Base-by-base conservation (phyloP, 2,888 invertebrate genomes). In the Mythimna lalbum region DNA sequence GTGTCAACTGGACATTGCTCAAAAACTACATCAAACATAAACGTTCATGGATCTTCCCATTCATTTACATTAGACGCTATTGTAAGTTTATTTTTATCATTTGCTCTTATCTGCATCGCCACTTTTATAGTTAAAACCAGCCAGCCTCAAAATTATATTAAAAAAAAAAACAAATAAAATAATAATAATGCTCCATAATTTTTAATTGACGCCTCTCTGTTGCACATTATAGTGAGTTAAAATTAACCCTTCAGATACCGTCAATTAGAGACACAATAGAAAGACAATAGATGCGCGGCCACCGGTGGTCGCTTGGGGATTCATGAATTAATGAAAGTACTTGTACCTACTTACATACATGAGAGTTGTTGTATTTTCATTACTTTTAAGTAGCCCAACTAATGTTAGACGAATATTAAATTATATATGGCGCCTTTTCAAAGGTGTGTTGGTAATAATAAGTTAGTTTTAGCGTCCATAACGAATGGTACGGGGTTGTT, bases 361-460 rank as follows among this genome's bases (percentile, higher is more conserved):
- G 19, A 59, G n/a, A 49, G 47, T 47, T 6, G 17, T 14, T 21
- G 57, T 67, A 68, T 60, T 77, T 77, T 81, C 81, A 77, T 77
- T 81, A 72, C 52, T 65, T 72, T 68, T 73, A 63, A 81, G 64
- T 68, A 77, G 64, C 67, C 63, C 19, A 63, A 56, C 67, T 63
- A 77, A 68, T 56, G 67, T 77, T 27, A 39, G 53, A 72, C 49
- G 59, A 73, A 73, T 77, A 81, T 68, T 81, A 81, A 81, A 81
- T 72, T 65, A 64, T 79, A 72, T 68, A 81, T 72, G 67, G 64
- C 57, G 55, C 49, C 78, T 73, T 65, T 60, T 56, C 78, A 81
- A 81, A 78, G 73, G 62, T 78, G 27, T 56, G 55, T 65, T 47
- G 55, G 78, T 50, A 65, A 65, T 73, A 79, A 78, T 59, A 60